Evolutionary conservation across 1,140 invertebrate species (phyloP).

Genomic region (Habropoda laboriosa): DNA sequence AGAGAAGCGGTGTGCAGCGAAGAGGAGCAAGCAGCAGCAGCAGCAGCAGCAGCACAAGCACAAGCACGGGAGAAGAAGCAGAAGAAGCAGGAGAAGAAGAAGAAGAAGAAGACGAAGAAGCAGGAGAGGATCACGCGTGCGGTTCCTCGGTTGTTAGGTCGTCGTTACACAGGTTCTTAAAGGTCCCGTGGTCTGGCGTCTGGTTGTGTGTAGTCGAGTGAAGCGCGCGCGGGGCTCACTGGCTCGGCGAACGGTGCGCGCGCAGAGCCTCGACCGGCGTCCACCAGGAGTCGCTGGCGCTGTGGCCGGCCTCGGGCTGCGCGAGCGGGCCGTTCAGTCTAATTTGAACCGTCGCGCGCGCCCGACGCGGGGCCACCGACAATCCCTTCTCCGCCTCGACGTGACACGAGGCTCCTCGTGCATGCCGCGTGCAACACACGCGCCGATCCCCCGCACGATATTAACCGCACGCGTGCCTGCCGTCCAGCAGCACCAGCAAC

Average conservation of each 20-base stretch:
- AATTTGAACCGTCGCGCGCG: slow-evolving; percentile 82
- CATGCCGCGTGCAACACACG: slow-evolving; percentile 67
- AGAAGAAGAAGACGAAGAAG: slow-evolving; percentile 14
- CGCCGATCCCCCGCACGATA: slow-evolving; percentile 58
- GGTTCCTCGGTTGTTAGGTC: slow-evolving; percentile 71
- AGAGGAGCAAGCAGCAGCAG: slow-evolving; percentile 4
- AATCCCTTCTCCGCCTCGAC: slow-evolving; percentile 71
- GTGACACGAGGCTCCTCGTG: slow-evolving; percentile 68
- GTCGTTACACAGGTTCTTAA: slow-evolving; percentile 75
- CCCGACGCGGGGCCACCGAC: slow-evolving; percentile 76
- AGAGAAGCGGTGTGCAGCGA: neutral
- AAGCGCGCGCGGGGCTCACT: slow-evolving; percentile 13
- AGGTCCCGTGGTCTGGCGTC: slow-evolving; percentile 62
- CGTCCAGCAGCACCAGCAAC: slow-evolving; percentile 3
- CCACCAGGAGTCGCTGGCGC: slow-evolving; percentile 79
- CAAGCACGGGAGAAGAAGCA: too few relatives aligned
- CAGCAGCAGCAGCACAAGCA: too few relatives aligned
- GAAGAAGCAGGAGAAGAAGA: too few relatives aligned
- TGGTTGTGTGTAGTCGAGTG: slow-evolving; percentile 39
- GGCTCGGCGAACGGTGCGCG: slow-evolving; percentile 70
- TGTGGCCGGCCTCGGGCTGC: slow-evolving; percentile 78
- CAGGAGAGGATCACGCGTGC: slow-evolving; percentile 62
- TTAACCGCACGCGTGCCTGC: slow-evolving; percentile 46
- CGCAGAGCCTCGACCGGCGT: slow-evolving; percentile 79
- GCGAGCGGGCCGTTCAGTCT: slow-evolving; percentile 80